These are phyloP conservation scores for Heloderma charlesbogerti DNA, from an alignment of 2,113 vertebrate species.

Conservation along the genomic window DNA sequence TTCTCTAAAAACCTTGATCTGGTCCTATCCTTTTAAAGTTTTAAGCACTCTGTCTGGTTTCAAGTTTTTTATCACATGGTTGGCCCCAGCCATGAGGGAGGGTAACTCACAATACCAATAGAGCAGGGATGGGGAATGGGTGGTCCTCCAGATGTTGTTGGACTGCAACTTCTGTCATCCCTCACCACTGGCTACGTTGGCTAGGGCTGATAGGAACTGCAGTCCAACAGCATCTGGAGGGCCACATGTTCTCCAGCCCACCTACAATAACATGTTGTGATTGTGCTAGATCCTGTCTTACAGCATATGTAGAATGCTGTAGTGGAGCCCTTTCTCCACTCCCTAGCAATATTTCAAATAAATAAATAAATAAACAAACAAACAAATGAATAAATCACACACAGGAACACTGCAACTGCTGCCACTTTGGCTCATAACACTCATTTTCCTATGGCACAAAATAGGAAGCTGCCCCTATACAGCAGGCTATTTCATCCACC, in stretches of 20 bases:
- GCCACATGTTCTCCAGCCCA: too few relatives aligned
- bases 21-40: neutral
- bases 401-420: neutral
- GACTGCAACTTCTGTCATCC: too few relatives aligned
- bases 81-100: neutral
- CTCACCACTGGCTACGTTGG: too few relatives aligned
- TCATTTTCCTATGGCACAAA: neutral
- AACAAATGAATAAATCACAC: too few relatives aligned
- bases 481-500: conserved; percentile 13
- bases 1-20: neutral
- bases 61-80: neutral
- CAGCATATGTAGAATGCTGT: neutral
- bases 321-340: neutral
- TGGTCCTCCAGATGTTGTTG: too few relatives aligned
- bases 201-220: too few relatives aligned
- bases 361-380: too few relatives aligned
- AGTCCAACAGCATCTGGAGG: too few relatives aligned
- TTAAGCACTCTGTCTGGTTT: neutral
- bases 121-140: neutral
- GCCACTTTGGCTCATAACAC: conserved; percentile 6
- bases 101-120: neutral
- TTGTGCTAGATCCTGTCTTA: neutral
- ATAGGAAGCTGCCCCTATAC: neutral
- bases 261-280: too few relatives aligned
- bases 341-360: conserved; percentile 9